Percentiles rank a stretch among this genome's conserved stretches.
phyloP scores from a whole-genome alignment of 2,797 vertebrate species.

The Squalus acanthias region DNA sequence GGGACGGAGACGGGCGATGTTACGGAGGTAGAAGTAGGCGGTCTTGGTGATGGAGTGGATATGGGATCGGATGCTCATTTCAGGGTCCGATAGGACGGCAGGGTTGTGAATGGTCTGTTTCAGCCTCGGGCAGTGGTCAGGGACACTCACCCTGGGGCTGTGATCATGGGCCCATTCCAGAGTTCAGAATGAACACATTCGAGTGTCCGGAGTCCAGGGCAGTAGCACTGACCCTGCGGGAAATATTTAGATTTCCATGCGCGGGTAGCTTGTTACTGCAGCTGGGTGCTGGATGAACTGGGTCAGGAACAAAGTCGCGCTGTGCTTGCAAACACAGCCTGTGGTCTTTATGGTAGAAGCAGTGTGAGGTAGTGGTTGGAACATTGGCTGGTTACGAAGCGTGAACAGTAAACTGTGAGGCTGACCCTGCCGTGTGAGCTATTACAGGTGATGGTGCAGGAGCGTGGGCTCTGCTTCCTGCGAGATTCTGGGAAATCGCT shows the following conservation, averaged over 20 bases:
- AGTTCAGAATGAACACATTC: neutral
- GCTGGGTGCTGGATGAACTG: neutral
- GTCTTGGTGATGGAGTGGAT: neutral
- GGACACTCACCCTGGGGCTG: neutral
- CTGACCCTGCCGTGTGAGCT: too few relatives aligned
- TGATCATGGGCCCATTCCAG: neutral
- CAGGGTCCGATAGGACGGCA: neutral
- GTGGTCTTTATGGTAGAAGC: neutral
- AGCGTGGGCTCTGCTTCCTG: neutral
- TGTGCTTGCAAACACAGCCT: neutral
- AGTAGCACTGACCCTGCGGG: neutral
- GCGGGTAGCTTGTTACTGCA: neutral
- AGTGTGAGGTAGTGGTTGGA: neutral
- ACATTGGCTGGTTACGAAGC: neutral
- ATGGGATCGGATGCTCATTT: neutral
- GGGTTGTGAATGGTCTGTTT: neutral
- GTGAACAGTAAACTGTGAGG: neutral
- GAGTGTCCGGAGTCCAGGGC: neutral
- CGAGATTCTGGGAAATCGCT: neutral
- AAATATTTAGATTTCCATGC: neutral
- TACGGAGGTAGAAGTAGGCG: neutral
- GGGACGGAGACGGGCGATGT: neutral
- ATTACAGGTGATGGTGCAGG: neutral
- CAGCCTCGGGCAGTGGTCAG: too few relatives aligned
- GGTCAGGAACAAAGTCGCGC: neutral